Evolutionary conservation across 2,888 invertebrate species (phyloP), one percentile per base, ranked within the genome.

Genomic region (Pammene fasciana): DNA sequence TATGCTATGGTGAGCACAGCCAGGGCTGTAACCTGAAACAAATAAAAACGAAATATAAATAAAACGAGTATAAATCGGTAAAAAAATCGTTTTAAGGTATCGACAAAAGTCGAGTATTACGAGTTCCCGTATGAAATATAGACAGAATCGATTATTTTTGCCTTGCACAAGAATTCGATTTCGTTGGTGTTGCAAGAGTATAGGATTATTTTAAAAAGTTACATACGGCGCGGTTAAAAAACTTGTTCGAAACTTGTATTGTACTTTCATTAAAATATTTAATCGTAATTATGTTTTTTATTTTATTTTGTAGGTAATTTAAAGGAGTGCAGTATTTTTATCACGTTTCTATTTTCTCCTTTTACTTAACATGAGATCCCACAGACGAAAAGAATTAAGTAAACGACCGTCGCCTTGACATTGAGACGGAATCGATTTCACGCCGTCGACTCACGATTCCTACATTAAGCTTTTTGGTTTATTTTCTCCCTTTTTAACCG

Each of bases 1-100:
- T 88, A 87, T 79, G 92, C 83, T 82, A 89, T 82, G 83, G 87
- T 88, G 86, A 93, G 92, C 86, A 93, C 90, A 87, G 94, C 88
- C 82, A 92, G 86, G 79, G 94, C 87, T 87, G 94, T 85, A 83
- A 93, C 92, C 94, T 94, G 92, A 73, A 94, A 94, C 85, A 86
- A 90, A 59, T 74, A 67, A 82, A 76, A 75, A 67, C 16, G 54
- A 41, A 48, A 61, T 9, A 16, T 61, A 9, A 60, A 14, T 68
- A 62, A 52, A 8, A 26, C 5, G 7, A 52, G 5, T n/a, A 52
- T 7, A 38, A 36, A 48, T 62, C 62, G 62, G 36, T 62, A 9
- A 52, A 50, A 52, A 54, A 18, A 38, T 14, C 13, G 18, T 7
- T 48, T 10, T 26, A 26, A 26, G 4, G 4, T 26, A 26, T 26